phyloP scores from a whole-genome alignment of 2,113 vertebrate species.

The Hemiprocne comata region DNA sequence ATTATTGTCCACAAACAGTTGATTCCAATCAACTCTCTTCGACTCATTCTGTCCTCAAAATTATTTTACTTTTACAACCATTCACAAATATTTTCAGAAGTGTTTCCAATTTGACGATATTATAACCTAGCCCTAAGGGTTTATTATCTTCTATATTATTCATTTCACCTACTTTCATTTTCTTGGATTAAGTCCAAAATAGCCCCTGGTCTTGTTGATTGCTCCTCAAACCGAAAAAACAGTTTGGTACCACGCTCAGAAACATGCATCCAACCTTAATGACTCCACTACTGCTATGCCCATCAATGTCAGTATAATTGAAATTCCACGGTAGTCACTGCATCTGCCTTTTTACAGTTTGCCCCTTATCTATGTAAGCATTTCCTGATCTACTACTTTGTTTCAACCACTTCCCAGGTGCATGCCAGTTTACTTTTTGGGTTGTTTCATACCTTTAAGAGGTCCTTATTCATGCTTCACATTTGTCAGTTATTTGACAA shows the following conservation, averaged over 20 bases:
- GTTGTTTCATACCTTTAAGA: constrained; percentile 45
- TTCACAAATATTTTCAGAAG: constrained; percentile 80
- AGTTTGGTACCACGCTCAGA: constrained; percentile 56
- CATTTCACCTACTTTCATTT: constrained; percentile 82
- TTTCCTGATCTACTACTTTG: constrained; percentile 40
- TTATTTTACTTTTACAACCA: constrained; percentile 77
- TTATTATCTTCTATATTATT: constrained; percentile 79
- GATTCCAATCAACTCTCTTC: constrained; percentile 78
- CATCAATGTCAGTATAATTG: constrained; percentile 72
- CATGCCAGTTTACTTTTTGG: neutral
- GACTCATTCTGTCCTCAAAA: constrained; percentile 75
- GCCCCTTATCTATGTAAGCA: constrained; percentile 17
- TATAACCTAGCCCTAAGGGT: constrained; percentile 81
- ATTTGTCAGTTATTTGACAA: constrained; percentile 51
- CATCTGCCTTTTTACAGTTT: constrained; percentile 63
- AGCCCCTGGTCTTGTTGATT: constrained; percentile 79
- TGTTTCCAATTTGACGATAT: constrained; percentile 78
- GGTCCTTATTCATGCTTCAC: constrained; percentile 44
- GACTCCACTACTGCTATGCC: constrained; percentile 68
- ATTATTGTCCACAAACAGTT: constrained; percentile 75
- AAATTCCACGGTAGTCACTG: constrained; percentile 66
- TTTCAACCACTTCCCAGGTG: constrained; percentile 24
- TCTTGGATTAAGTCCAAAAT: constrained; percentile 80
- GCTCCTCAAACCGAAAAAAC: constrained; percentile 71
- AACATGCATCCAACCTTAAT: constrained; percentile 67